Base-by-base conservation (phyloP, 2,888 invertebrate genomes). In the Isoperla grammatica region DNA sequence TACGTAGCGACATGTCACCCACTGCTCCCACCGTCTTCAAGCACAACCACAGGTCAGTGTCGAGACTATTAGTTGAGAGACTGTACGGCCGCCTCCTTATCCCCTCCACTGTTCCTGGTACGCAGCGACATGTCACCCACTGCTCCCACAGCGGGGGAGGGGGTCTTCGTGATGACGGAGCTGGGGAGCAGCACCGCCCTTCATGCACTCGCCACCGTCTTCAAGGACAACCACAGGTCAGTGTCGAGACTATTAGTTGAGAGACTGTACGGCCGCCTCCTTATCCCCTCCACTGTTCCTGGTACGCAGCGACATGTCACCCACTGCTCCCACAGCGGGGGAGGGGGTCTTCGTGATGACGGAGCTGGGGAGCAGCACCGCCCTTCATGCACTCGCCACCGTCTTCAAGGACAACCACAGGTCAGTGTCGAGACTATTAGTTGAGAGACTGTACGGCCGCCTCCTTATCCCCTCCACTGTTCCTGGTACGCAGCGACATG, bases 261-360 rank as follows among this genome's bases (percentile, higher is more conserved):
- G n/a, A n/a, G n/a, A n/a, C n/a, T n/a, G n/a, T n/a, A n/a, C n/a
- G n/a, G n/a, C n/a, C n/a, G n/a, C n/a, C n/a, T n/a, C n/a, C n/a
- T n/a, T n/a, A n/a, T n/a, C n/a, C n/a, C n/a, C n/a, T n/a, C n/a
- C n/a, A n/a, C 72, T 90, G 56, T 90, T 90, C 76, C 74, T 90
- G 46, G 83, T 89, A 64, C 81, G 84, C 65, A 82, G 84, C 0
- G 80, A 81, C 57, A 78, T 80, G 23, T 74, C 81, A 59, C 85
- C 76, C 66, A 74, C 77, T 23, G 81, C 82, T 23, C 81, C 81
- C 40, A 82, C 82, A 6, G 79, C 81, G 67, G 84, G 82, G 1
- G 89, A 89, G 69, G 87, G 87, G 15, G 84, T 84, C 48, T 90
- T 89, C 75, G 87, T 90, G 29, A 77, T 88, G 71, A 88, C 88